Evolutionary conservation across 2,113 vertebrate genomes (phyloP).

Genomic region (Equus quagga): DNA sequence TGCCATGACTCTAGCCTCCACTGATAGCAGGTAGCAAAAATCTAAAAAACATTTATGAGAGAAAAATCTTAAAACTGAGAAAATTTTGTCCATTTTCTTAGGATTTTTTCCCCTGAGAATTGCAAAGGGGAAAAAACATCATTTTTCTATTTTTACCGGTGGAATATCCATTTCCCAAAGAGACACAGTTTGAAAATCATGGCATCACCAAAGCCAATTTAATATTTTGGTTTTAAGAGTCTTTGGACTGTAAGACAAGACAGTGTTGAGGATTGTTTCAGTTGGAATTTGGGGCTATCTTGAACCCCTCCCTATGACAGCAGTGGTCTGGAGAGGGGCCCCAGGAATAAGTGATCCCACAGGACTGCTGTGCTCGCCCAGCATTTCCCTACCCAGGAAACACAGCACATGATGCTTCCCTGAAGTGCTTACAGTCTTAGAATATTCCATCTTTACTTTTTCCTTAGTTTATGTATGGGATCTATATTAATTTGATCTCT

Average conservation of each 20-base stretch:
- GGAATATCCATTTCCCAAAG: background rate
- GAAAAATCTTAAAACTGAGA: background rate
- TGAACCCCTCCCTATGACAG: background rate
- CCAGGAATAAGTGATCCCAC: background rate
- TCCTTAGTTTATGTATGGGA: background rate
- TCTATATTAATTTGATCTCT: slow-evolving; percentile 31
- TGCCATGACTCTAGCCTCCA: background rate
- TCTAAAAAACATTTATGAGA: background rate
- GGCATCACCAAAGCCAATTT: background rate
- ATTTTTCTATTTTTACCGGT: background rate
- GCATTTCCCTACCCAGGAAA: background rate
- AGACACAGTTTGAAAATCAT: background rate
- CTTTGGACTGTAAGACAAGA: background rate
- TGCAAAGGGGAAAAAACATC: background rate
- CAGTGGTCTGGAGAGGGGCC: background rate
- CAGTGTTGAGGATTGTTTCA: background rate
- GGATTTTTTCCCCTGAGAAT: background rate
- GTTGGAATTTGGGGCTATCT: background rate
- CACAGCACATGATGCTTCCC: background rate
- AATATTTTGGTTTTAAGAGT: background rate
- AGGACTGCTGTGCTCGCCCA: no score
- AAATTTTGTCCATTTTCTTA: background rate
- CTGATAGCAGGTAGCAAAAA: background rate
- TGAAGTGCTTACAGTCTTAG: background rate
- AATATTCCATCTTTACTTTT: background rate